A percentile compares a stretch with the other conserved stretches of the same genome.
Conservation (phyloP, 1,140 invertebrate species). For the Caligus rogercresseyi region DNA sequence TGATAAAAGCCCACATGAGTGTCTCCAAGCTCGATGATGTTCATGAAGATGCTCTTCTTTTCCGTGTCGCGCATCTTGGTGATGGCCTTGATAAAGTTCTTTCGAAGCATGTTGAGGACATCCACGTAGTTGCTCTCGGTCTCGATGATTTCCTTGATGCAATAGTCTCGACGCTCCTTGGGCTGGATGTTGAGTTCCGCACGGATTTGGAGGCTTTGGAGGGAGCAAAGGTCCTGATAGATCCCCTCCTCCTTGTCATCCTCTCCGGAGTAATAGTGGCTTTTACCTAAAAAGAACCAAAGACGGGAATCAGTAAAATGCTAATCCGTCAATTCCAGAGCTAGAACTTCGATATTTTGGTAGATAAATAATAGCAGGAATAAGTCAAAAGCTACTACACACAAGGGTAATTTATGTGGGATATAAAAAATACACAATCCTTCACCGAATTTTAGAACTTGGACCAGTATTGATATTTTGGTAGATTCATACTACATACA, state of each 20-base stretch:
- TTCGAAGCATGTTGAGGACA: slow-evolving; percentile 68
- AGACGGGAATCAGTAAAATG: not conserved
- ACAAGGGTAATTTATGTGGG: too few relatives aligned
- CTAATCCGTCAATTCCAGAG: too few relatives aligned
- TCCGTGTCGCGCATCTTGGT: slow-evolving; percentile 12
- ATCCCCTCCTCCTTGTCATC: slow-evolving; percentile 26
- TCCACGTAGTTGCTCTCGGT: slow-evolving; percentile 94
- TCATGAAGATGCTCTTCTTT: slow-evolving; percentile 19
- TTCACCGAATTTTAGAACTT: too few relatives aligned
- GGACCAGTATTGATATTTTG: too few relatives aligned
- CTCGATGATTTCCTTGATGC: slow-evolving; percentile 83
- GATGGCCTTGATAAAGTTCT: slow-evolving; percentile 43
- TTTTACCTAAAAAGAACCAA: not conserved
- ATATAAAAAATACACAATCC: too few relatives aligned
- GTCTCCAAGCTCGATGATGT: slow-evolving; percentile 19
- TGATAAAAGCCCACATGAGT: slow-evolving; percentile 14
- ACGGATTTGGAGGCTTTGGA: slow-evolving; percentile 20
- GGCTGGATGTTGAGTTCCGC: slow-evolving; percentile 21
- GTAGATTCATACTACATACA: too few relatives aligned
- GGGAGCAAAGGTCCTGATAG: slow-evolving; percentile 31
- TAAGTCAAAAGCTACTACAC: too few relatives aligned
- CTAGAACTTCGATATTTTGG: too few relatives aligned
- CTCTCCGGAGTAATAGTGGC: slow-evolving; percentile 7
- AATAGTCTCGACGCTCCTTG: slow-evolving; percentile 74
- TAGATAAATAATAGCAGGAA: too few relatives aligned